A percentile compares a stretch with the other conserved stretches of the same genome.
These are phyloP conservation scores for Sinonovacula constricta DNA, from an alignment of 1,140 invertebrate genomes.

Conservation along the genomic window DNA sequence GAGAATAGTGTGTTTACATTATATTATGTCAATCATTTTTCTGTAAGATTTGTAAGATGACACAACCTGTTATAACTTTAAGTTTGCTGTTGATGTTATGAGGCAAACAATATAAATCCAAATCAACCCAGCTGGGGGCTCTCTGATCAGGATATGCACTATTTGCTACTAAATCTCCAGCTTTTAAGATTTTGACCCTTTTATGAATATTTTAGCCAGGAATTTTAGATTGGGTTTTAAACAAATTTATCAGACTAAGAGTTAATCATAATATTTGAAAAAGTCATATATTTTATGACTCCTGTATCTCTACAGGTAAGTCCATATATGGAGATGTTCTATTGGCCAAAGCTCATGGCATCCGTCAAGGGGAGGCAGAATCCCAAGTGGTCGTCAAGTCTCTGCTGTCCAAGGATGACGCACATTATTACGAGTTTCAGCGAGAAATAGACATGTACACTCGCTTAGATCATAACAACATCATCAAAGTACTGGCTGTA, in stretches of 20 bases:
- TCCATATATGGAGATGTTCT: constrained; percentile 95
- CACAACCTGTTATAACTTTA: too few species aligned
- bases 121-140: too few species aligned
- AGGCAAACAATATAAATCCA: too few species aligned
- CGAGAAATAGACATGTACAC: constrained; percentile 91
- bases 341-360: constrained; percentile 83
- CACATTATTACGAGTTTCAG: constrained; percentile 88
- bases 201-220: too few species aligned
- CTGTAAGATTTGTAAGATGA: too few species aligned
- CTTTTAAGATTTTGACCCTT: not conserved
- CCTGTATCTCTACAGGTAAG: constrained; percentile 82
- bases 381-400: constrained; percentile 86
- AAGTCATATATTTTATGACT: not conserved
- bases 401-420: constrained; percentile 88
- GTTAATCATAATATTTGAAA: not conserved
- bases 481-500: constrained; percentile 88
- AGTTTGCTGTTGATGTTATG: too few species aligned
- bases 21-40: too few species aligned
- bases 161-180: too few species aligned
- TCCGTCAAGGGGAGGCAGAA: constrained; percentile 76
- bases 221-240: not conserved
- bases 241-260: not conserved
- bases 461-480: constrained; percentile 88
- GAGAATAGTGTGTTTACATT: too few species aligned
- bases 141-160: too few species aligned